These are phyloP conservation scores for Megalops cyprinoides DNA, from an alignment of 2,797 vertebrate species.

Conservation along the genomic window DNA sequence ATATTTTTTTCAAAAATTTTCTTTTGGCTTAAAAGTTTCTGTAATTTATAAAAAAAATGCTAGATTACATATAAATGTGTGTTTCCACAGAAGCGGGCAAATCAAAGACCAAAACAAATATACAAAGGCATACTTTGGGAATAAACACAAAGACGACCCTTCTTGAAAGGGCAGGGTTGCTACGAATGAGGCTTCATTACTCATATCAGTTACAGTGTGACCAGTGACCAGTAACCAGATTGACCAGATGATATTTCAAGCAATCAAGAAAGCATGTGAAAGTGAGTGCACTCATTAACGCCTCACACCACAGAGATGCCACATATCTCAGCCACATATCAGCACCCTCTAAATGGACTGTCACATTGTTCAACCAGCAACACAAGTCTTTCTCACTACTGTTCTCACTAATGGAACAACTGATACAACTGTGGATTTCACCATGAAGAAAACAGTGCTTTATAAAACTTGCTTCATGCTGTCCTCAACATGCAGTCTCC, in stretches of 20 bases:
- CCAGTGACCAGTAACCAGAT: background rate
- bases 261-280: background rate
- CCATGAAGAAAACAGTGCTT: background rate
- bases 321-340: background rate
- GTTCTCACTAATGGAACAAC: background rate
- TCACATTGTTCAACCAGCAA: background rate
- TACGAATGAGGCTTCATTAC: background rate
- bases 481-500: too few relatives aligned
- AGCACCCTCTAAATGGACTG: background rate
- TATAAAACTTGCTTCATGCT: too few relatives aligned
- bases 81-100: conserved; percentile 15
- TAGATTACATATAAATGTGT: background rate
- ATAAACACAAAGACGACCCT: background rate
- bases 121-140: too few relatives aligned
- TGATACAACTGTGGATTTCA: background rate
- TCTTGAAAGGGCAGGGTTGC: background rate
- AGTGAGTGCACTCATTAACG: background rate
- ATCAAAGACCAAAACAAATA: conserved; percentile 4
- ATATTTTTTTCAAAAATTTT: background rate
- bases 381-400: background rate
- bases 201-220: background rate
- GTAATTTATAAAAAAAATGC: background rate
- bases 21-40: background rate
- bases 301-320: background rate
- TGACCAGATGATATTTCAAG: background rate